Base-by-base conservation (phyloP, 2,888 invertebrate genomes). In the Rotaria macrura region DNA sequence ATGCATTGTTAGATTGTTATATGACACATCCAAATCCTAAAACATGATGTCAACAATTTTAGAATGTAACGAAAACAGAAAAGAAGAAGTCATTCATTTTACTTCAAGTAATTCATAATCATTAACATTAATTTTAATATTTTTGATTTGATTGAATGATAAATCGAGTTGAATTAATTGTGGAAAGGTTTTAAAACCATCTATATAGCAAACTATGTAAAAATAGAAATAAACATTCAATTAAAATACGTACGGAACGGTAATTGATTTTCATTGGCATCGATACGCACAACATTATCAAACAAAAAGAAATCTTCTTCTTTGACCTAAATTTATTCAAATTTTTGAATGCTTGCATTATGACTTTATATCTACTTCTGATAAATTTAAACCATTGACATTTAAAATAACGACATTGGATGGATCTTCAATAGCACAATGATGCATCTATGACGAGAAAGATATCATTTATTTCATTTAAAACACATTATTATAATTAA, bases 351-450 rank as follows among this genome's bases (percentile, higher is more conserved):
- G 2, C 34, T 29, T 34, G 38, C 6, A 1, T 20, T 12, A 2
- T 9, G 0, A 65, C 17, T 6, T 65, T 3, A 29, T 9, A 34
- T 65, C n/a, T 79, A 79, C 79, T 38, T 90, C 90, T n/a, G 87
- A 88, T 52, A 90, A 88, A 40, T 88, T 89, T 86, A 89, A 88
- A 20, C 89, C 89, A 84, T 88, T 87, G 83, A 91, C 89, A 86
- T 90, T 90, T 10, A 90, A 88, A 29, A 89, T 89, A 85, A 90
- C 90, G 47, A 91, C 87, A 85, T 90, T 90, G 6, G 89, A 87
- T 1, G 91, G 91, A 87, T 91, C 90, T 55, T 90, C 90, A 12
- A 90, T 89, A 87, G 89, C 89, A 86, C 90, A 90, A 86, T 90
- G 89, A 83, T 90, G 89, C 89, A 91, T 89, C 90, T 90, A 87